Percentiles rank a stretch among this genome's conserved stretches.
These are phyloP conservation scores for Tolypeutes matacus DNA, from an alignment of 2,797 vertebrate species.

Conservation along the genomic window DNA sequence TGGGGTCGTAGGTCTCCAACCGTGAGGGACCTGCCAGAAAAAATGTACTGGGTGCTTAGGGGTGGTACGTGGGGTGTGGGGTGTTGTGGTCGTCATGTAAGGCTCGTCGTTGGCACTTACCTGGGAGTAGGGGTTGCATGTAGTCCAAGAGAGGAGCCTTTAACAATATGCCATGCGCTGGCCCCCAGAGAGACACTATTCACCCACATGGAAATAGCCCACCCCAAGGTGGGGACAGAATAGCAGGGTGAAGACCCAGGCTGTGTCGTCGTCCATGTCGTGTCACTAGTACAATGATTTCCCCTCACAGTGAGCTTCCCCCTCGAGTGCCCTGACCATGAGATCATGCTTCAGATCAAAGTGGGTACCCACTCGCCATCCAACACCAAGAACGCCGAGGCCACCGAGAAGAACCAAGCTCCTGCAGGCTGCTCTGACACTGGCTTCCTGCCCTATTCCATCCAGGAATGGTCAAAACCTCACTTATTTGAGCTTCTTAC, in stretches of 20 bases:
- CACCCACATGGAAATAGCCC: accelerated
- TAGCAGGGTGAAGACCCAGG: neutral
- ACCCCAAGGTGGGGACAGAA: neutral
- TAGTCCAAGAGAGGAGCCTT: neutral
- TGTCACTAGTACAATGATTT: neutral
- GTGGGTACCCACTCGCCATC: neutral
- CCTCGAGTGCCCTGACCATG: neutral
- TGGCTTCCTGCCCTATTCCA: neutral
- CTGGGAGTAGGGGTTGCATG: neutral
- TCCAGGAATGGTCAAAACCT: neutral
- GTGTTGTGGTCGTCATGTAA: neutral
- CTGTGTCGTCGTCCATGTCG: neutral
- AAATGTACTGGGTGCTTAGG: too few species aligned
- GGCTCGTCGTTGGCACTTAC: neutral
- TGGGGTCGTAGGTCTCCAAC: neutral
- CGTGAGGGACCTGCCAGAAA: neutral
- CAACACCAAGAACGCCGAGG: neutral
- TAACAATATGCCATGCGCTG: neutral
- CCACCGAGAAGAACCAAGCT: neutral
- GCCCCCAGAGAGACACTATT: neutral
- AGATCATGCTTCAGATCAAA: neutral
- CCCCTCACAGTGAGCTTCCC: neutral
- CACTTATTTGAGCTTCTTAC: neutral
- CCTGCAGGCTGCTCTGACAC: neutral
- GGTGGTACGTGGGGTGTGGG: too few species aligned